These are phyloP conservation scores for Ophthalmolycus amberensis DNA, from an alignment of 2,113 vertebrate genomes.

Conservation along the genomic window DNA sequence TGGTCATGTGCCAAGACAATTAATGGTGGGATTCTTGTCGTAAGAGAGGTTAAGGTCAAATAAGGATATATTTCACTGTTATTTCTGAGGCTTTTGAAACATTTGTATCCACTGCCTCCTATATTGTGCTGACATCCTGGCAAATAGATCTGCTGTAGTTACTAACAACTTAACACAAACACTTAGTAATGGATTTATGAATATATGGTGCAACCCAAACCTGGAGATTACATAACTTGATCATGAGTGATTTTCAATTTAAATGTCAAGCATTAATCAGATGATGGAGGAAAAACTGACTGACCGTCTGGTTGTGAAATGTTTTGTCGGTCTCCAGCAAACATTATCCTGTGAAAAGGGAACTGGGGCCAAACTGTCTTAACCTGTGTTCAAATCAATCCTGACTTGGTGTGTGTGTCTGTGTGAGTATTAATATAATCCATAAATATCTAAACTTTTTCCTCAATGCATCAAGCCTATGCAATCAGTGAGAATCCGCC, in stretches of 20 bases:
- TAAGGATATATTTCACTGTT: not conserved
- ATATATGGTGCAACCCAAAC: not conserved
- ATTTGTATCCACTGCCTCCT: not conserved
- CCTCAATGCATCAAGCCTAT: not conserved
- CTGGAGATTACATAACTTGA: not conserved
- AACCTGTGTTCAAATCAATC: not conserved
- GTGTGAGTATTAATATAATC: not conserved
- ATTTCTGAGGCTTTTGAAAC: constrained; percentile 5
- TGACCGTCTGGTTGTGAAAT: not conserved
- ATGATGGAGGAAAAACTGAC: not conserved
- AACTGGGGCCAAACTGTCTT: not conserved
- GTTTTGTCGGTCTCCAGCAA: not conserved
- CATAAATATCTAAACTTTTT: not conserved
- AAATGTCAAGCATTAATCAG: not conserved
- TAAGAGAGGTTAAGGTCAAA: not conserved
- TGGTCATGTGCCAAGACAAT: not conserved
- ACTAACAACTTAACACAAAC: not conserved
- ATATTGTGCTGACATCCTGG: not conserved
- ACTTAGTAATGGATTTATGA: not conserved
- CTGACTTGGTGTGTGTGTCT: not conserved
- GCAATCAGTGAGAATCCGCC: not conserved
- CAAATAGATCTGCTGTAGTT: not conserved
- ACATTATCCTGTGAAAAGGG: not conserved
- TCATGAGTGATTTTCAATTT: not conserved
- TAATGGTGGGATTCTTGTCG: not conserved